phyloP scores from a whole-genome alignment of 1,140 invertebrate genomes.

The Oryctes rhinoceros region DNA sequence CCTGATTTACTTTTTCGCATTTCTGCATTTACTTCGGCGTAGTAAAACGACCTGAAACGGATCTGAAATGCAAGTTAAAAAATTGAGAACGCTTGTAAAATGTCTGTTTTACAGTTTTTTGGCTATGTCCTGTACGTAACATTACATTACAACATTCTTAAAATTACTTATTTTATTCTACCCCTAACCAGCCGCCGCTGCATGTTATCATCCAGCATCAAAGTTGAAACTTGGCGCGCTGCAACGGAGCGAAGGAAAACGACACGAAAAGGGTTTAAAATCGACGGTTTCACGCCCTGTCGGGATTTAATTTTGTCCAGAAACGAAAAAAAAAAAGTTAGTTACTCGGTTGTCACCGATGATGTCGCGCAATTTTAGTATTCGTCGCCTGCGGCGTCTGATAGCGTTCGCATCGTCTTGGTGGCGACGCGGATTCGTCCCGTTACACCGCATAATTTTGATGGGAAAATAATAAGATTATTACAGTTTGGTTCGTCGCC shows the following conservation, averaged over 20 bases:
- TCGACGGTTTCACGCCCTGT: neutral
- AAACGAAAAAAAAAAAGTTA: conserved; percentile 8
- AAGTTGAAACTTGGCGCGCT: neutral
- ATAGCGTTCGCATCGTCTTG: conserved; percentile 14
- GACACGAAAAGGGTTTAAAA: conserved; percentile 22
- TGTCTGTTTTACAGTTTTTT: no score
- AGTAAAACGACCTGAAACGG: no score
- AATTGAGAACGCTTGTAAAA: no score
- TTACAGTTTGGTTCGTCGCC: conserved; percentile 24
- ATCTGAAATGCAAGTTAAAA: no score
- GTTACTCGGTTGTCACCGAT: neutral
- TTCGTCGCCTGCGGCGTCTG: neutral
- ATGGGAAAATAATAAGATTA: conserved; percentile 28
- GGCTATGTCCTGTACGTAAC: no score
- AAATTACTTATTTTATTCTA: no score
- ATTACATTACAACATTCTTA: no score
- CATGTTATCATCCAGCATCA: neutral
- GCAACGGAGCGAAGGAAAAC: neutral
- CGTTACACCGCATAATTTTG: neutral
- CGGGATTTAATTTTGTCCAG: neutral
- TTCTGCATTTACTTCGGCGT: no score
- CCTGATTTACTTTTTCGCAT: no score
- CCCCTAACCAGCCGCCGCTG: no score
- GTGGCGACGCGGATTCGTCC: neutral
- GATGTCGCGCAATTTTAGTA: neutral